Percentiles rank a stretch among this genome's conserved stretches.
Evolutionary conservation across 2,113 vertebrate species (phyloP).

Genomic region (Chaetops frenatus): DNA sequence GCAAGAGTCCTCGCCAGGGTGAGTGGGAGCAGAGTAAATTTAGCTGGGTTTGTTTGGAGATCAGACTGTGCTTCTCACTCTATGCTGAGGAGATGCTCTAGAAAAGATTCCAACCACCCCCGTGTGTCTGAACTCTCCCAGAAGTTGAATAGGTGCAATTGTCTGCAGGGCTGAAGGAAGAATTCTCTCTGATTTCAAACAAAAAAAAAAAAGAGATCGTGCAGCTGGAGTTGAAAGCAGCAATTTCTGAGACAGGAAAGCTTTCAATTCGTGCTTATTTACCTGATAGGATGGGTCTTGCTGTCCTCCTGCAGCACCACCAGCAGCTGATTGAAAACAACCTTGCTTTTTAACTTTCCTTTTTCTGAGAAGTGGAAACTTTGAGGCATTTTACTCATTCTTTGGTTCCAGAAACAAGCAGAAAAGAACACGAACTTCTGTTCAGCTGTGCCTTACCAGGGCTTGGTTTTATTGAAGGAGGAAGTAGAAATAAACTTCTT

Average conservation of each 20-base stretch:
- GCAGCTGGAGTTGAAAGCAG: background rate
- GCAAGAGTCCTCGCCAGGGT: background rate
- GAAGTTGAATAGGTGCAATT: background rate
- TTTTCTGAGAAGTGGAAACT: background rate
- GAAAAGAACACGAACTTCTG: background rate
- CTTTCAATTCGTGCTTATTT: background rate
- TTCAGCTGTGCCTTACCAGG: background rate
- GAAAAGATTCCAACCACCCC: background rate
- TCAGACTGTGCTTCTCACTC: background rate
- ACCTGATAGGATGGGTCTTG: background rate
- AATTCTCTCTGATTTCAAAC: background rate
- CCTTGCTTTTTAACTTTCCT: background rate
- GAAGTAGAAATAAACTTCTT: background rate
- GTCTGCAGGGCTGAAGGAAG: background rate
- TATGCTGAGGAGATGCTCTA: background rate
- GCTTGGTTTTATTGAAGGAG: background rate
- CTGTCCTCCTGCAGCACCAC: background rate
- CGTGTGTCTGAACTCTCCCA: background rate
- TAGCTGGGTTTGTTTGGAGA: background rate
- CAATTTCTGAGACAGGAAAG: background rate
- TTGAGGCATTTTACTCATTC: background rate
- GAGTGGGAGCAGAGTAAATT: background rate
- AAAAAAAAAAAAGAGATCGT: background rate
- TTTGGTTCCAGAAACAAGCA: background rate
- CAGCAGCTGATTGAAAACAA: background rate